phyloP scores from a whole-genome alignment of 2,113 vertebrate genomes.

The Thamnophis sirtalis region DNA sequence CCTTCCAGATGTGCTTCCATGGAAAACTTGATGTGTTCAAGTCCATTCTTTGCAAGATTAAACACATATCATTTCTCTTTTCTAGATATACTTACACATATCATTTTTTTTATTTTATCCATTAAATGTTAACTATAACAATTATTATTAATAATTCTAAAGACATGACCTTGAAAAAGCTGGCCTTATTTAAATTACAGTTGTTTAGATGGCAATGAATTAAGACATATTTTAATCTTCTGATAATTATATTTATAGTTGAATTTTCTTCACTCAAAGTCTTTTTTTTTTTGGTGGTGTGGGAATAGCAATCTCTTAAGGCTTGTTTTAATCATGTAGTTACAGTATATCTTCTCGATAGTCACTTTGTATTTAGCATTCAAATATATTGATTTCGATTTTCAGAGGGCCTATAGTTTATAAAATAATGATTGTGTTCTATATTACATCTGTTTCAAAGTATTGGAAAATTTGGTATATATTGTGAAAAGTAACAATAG shows the following conservation, averaged over 20 bases:
- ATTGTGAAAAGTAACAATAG: conserved; percentile 38
- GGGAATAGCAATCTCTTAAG: background rate
- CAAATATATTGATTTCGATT: conserved; percentile 27
- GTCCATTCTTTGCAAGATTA: background rate
- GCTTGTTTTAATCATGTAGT: conserved; percentile 10
- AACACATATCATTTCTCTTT: background rate
- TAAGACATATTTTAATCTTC: background rate
- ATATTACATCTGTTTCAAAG: conserved; percentile 47
- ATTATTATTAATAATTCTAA: background rate
- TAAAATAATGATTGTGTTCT: conserved; percentile 9
- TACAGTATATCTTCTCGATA: conserved; percentile 19
- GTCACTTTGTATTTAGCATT: conserved; percentile 25
- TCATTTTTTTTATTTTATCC: background rate
- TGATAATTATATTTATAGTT: background rate
- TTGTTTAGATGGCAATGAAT: background rate
- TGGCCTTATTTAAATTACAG: background rate
- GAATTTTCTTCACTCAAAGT: background rate
- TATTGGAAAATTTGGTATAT: conserved; percentile 40
- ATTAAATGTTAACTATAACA: background rate
- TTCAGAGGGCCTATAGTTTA: conserved; percentile 33
- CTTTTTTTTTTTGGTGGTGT: background rate
- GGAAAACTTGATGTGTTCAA: background rate
- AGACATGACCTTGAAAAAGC: background rate
- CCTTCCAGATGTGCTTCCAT: background rate
- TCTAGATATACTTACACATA: background rate